Base-by-base conservation (phyloP, 2,888 invertebrate genomes). In the Anagyrus pseudococci region DNA sequence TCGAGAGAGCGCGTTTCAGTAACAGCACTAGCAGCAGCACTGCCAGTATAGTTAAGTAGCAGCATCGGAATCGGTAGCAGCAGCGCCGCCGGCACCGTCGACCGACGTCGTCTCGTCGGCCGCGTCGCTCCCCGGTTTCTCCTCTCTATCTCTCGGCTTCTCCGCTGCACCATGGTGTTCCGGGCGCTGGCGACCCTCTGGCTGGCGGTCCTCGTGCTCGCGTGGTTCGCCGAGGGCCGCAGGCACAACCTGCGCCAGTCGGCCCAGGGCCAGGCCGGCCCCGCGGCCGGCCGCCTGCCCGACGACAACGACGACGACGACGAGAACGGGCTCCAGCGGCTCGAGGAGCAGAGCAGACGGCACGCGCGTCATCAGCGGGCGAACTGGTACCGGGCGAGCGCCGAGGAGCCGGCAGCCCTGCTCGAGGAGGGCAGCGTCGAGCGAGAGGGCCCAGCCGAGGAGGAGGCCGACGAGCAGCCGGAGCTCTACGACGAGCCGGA, bases 141-240 rank as follows among this genome's bases (percentile, higher is more conserved):
- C 13, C 13, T 33, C 33, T 33, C 33, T 7, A 33, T 33, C 33
- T 13, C 33, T 33, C 13, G 33, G 33, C n/a, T 13, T 4, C n/a
- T 22, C 26, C 10, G 15, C 13, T n/a, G 20, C 13, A 29, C 22
- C 25, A 60, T 52, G 47, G 15, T 47, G 13, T 3, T 19, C 20
- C 41, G 41, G 40, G 41, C 37, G 19, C 46, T 33, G 8, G 25
- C 8, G 40, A 20, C 17, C 25, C 2, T 52, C n/a, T 55, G 48
- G 19, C 41, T 58, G 29, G 8, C 29, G 47, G 26, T 43, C 4
- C 15, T 48, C 20, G n/a, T 62, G 29, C 10, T 17, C 8, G 1
- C 29, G 15, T 40, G 26, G 37, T 10, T 41, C 29, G 44, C 23
- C 10, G 62, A 62, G 19, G 57, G 25, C 2, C 43, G 62, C 8